These are phyloP conservation scores for Chloroclystis v-ata DNA, from an alignment of 2,888 invertebrate species.

Conservation along the genomic window DNA sequence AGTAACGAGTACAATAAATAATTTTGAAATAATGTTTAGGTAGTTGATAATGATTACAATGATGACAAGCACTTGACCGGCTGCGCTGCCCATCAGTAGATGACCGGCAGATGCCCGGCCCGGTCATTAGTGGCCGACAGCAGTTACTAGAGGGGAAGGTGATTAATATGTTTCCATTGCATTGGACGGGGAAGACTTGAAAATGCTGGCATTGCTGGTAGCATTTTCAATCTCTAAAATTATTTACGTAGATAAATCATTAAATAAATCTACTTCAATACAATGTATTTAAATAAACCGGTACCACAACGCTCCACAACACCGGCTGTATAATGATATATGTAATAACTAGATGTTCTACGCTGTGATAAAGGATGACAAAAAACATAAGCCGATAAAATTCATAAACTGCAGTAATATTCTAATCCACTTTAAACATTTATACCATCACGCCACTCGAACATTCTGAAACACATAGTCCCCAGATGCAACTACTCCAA, in stretches of 20 bases:
- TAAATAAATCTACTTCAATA: too few species aligned
- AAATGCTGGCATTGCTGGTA: not conserved
- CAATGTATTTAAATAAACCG: too few species aligned
- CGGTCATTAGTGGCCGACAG: slow-evolving; percentile 31
- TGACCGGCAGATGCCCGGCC: slow-evolving; percentile 31
- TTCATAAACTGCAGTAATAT: too few species aligned
- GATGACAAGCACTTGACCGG: slow-evolving; percentile 23
- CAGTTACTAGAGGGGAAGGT: slow-evolving; percentile 9
- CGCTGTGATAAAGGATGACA: too few species aligned
- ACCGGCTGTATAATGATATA: too few species aligned
- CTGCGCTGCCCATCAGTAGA: slow-evolving; percentile 16
- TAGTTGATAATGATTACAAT: too few species aligned
- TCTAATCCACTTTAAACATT: not conserved
- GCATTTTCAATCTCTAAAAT: not conserved
- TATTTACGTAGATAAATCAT: too few species aligned
- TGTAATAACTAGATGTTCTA: too few species aligned
- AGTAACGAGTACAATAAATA: too few species aligned
- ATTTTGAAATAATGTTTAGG: too few species aligned
- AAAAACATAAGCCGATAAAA: too few species aligned
- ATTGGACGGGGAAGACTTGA: not conserved
- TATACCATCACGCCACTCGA: not conserved
- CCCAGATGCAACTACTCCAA: slow-evolving; percentile 25
- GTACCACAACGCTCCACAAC: too few species aligned
- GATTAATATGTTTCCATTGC: slow-evolving; percentile 19
- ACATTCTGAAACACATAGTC: slow-evolving; percentile 5